phyloP scores from a whole-genome alignment of 2,113 vertebrate species.

The Acinonyx jubatus region DNA sequence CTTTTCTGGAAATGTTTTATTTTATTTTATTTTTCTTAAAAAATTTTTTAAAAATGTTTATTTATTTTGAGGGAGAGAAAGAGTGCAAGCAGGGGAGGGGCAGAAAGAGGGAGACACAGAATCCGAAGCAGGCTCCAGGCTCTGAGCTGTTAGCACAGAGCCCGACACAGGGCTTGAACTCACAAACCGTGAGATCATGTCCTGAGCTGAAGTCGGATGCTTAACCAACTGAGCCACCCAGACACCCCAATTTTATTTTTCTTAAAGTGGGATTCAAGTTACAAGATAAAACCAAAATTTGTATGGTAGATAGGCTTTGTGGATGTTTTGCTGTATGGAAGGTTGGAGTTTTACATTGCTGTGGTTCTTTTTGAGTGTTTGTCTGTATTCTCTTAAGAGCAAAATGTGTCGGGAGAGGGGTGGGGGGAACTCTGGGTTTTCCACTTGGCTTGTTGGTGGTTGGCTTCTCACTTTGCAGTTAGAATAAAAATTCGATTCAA shows the following conservation, averaged over 20 bases:
- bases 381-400: neutral
- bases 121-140: neutral
- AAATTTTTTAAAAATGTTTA: too few relatives aligned
- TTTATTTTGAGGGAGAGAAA: neutral
- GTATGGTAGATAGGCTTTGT: neutral
- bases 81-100: neutral
- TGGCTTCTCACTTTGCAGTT: slow-evolving; percentile 44
- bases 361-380: neutral
- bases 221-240: neutral
- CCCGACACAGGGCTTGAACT: neutral
- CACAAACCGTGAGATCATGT: neutral
- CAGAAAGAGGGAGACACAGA: neutral
- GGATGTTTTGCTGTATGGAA: neutral
- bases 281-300: neutral
- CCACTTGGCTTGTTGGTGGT: slow-evolving; percentile 18
- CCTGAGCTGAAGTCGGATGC: neutral
- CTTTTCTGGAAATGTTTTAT: slow-evolving; percentile 13
- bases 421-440: neutral
- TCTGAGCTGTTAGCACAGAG: neutral
- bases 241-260: neutral
- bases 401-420: neutral
- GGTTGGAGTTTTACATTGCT: neutral
- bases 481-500: slow-evolving; percentile 58
- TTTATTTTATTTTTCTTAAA: neutral
- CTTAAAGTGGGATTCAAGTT: neutral